Conservation (phyloP, 23 tunicate genomes). For the Botrylloides violaceus region DNA sequence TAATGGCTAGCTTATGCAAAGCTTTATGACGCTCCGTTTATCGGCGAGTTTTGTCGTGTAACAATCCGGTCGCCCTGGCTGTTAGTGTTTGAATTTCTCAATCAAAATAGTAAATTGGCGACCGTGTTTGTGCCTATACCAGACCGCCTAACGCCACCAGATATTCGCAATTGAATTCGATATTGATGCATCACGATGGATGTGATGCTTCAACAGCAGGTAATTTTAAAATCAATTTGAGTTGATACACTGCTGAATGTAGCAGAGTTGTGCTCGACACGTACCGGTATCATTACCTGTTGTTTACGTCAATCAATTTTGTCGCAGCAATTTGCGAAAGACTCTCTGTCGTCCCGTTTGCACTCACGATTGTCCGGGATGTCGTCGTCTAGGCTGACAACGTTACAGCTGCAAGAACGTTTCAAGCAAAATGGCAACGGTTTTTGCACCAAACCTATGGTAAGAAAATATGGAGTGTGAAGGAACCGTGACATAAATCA, state of each 20-base stretch:
- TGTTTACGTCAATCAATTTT: no score
- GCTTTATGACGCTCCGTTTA: not conserved
- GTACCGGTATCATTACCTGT: no score
- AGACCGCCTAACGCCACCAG: no score
- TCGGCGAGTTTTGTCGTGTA: not conserved
- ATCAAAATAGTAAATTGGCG: constrained; percentile 3
- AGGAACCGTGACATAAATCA: no score
- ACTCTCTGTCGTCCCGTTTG: not conserved
- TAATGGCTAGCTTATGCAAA: no score
- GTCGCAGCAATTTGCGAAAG: not conserved
- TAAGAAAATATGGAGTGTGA: constrained; percentile 18
- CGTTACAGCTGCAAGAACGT: constrained; percentile 58
- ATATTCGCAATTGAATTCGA: no score
- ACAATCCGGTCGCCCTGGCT: not conserved
- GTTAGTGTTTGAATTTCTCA: not conserved
- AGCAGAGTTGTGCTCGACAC: no score
- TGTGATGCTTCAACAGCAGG: not conserved
- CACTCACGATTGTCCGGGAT: not conserved
- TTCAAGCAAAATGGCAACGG: constrained; percentile 67
- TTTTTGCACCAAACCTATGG: constrained; percentile 46
- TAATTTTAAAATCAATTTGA: no score
- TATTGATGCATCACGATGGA: not conserved
- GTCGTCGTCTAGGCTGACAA: constrained; percentile 28
- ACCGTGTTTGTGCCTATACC: no score
- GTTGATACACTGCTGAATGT: no score